A percentile compares a stretch with the other conserved stretches of the same genome.
Evolutionary conservation across 2,888 invertebrate genomes (phyloP).

Genomic region (Heteromurus nitidus): DNA sequence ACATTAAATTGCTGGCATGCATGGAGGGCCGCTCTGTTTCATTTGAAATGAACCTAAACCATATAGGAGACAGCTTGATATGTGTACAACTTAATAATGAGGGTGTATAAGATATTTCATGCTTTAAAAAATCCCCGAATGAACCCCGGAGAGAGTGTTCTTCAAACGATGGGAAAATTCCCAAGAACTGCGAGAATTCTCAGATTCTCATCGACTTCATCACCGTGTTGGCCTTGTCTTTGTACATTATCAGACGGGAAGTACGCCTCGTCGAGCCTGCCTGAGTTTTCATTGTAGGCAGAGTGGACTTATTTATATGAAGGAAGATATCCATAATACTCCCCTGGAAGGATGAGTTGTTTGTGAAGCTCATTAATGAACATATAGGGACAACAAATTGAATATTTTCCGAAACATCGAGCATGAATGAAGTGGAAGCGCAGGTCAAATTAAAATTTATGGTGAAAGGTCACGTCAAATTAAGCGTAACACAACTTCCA

Average conservation of each 20-base stretch:
- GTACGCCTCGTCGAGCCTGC: constrained; percentile 63
- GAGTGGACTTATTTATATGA: no score
- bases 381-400: no score
- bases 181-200: constrained; percentile 48
- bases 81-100: constrained; percentile 2
- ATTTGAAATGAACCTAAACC: constrained; percentile 7
- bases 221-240: constrained; percentile 9
- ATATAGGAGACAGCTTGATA: neutral
- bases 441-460: no score
- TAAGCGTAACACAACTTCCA: no score
- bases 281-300: neutral
- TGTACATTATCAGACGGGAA: constrained; percentile 69
- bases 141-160: constrained; percentile 9
- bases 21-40: constrained; percentile 17
- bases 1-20: constrained; percentile 36
- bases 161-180: constrained; percentile 69
- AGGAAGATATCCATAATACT: no score
- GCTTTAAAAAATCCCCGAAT: neutral
- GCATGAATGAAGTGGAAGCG: no score
- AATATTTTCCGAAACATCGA: no score
- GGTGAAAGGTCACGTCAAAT: no score
- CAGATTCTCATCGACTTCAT: constrained; percentile 39
- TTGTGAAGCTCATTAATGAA: no score
- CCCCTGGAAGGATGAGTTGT: no score
- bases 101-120: no score